Conservation (phyloP, 1,140 invertebrate species). For the Drosophila auraria region DNA sequence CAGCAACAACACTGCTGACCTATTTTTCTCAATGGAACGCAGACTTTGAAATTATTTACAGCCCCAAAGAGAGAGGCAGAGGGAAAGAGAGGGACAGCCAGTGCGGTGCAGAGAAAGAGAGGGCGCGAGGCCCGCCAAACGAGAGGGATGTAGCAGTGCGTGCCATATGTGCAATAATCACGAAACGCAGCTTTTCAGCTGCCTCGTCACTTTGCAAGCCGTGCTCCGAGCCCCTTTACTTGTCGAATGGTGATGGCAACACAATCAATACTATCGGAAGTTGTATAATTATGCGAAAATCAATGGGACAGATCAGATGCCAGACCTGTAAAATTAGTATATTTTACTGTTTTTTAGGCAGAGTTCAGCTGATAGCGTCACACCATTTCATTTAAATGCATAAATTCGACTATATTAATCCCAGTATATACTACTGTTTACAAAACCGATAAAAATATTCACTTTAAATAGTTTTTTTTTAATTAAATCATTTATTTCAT, state of each 20-base stretch:
- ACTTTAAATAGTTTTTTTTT: too few relatives aligned
- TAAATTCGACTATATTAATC: too few relatives aligned
- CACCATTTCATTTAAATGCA: too few relatives aligned
- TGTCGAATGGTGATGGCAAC: not conserved
- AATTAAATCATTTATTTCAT: too few relatives aligned
- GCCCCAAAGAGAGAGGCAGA: constrained; percentile 38
- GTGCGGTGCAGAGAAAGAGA: constrained; percentile 24
- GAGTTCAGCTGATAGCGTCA: too few relatives aligned
- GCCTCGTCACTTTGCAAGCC: constrained; percentile 68
- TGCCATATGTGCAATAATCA: constrained; percentile 64
- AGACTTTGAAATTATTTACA: constrained; percentile 79
- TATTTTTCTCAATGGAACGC: constrained; percentile 61
- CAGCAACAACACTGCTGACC: constrained; percentile 68
- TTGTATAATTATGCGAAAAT: not conserved
- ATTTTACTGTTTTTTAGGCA: too few relatives aligned
- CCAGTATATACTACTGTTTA: too few relatives aligned
- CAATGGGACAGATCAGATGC: too few relatives aligned
- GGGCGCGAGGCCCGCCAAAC: not conserved
- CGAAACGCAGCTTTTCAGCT: constrained; percentile 42
- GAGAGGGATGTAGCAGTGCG: constrained; percentile 12
- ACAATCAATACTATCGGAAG: not conserved
- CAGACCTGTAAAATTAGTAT: too few relatives aligned
- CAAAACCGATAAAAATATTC: too few relatives aligned
- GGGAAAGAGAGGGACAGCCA: constrained; percentile 23
- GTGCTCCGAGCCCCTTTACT: constrained; percentile 56